phyloP scores from a whole-genome alignment of 2,113 vertebrate genomes.

The Gallinago paraguaiae region DNA sequence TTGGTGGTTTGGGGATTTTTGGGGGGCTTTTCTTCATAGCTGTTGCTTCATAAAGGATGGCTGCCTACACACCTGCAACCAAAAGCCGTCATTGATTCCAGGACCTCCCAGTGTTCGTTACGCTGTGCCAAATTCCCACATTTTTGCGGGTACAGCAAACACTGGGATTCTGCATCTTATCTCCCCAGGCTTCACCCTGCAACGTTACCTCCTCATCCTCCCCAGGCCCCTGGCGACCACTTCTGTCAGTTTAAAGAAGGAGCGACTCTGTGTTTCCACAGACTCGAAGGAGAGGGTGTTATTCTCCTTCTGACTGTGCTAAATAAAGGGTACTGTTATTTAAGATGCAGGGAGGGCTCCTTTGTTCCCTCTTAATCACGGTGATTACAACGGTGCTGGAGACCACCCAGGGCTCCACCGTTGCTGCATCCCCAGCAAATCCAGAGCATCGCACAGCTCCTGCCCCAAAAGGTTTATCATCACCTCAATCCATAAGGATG shows the following conservation, averaged over 20 bases:
- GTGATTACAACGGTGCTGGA: background rate
- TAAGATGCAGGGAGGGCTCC: background rate
- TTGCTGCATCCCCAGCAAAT: background rate
- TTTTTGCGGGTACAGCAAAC: background rate
- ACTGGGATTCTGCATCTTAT: background rate
- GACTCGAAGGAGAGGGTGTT: background rate
- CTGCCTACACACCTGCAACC: no score
- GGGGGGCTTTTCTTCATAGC: no score
- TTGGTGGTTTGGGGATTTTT: background rate
- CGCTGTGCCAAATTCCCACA: fast-evolving
- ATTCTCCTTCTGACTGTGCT: background rate
- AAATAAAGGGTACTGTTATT: background rate
- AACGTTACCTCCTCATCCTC: fast-evolving
- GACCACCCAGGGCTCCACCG: background rate
- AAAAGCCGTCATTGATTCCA: background rate
- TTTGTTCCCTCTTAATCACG: background rate
- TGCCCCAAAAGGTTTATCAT: background rate
- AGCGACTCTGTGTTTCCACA: background rate
- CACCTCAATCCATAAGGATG: background rate
- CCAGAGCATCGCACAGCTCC: background rate
- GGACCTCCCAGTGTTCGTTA: fast-evolving
- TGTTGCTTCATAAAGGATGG: background rate
- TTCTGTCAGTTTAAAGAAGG: background rate
- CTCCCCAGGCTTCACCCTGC: background rate
- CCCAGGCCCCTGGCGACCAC: background rate